A percentile compares a stretch with the other conserved stretches of the same genome.
phyloP scores from a whole-genome alignment of 2,113 vertebrate genomes.

The Theropithecus gelada region DNA sequence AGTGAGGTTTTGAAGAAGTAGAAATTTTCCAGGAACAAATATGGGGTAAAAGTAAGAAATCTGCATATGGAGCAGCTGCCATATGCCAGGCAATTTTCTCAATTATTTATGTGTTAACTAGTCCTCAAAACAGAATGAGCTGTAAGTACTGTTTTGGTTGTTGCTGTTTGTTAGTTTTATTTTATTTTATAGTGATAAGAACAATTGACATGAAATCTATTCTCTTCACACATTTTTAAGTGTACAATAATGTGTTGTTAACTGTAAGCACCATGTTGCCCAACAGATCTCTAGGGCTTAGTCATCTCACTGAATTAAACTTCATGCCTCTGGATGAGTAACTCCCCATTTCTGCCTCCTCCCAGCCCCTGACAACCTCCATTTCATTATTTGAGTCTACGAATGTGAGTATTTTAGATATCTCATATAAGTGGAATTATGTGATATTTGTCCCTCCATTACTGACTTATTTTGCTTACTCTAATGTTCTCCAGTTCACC shows the following conservation, averaged over 20 bases:
- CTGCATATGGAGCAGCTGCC: neutral
- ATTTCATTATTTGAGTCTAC: no score
- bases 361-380: no score
- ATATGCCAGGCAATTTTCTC: neutral
- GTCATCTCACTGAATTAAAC: neutral
- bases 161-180: neutral
- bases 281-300: neutral
- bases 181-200: neutral
- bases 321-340: no score
- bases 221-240: neutral
- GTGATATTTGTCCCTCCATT: neutral
- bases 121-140: no score
- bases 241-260: no score
- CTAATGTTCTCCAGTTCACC: neutral
- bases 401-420: neutral
- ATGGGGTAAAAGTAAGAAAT: neutral
- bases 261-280: neutral
- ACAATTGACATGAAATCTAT: neutral
- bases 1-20: neutral
- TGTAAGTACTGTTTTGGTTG: no score
- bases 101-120: no score
- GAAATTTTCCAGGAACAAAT: neutral
- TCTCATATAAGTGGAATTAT: neutral
- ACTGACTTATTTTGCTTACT: neutral
- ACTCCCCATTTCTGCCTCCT: no score